These are phyloP conservation scores for Drosophila ambigua DNA, from an alignment of 1,140 invertebrate species.

Conservation along the genomic window DNA sequence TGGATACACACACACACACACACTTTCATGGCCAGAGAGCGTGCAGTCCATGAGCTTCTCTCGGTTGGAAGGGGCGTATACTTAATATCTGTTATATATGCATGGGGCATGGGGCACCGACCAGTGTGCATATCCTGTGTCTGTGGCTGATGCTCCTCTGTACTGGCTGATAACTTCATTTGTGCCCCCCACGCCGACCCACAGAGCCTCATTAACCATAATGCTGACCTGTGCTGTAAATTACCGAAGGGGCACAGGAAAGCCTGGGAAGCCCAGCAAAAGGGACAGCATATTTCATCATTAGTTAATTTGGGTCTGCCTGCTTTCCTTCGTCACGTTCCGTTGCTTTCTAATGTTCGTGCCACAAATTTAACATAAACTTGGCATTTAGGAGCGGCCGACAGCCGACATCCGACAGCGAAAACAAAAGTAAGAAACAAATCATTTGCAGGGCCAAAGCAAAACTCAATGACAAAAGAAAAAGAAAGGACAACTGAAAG, in stretches of 20 bases:
- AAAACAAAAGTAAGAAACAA: slow-evolving; percentile 72
- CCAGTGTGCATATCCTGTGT: slow-evolving; percentile 10
- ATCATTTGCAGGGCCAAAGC: slow-evolving; percentile 63
- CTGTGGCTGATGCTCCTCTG: background rate
- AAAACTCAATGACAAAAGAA: slow-evolving; percentile 23
- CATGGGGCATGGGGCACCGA: background rate
- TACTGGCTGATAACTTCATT: slow-evolving; percentile 58
- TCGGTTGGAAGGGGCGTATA: slow-evolving; percentile 43
- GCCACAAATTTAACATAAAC: slow-evolving; percentile 66
- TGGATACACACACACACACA: slow-evolving; percentile 33
- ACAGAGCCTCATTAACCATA: slow-evolving; percentile 45
- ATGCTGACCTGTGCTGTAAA: slow-evolving; percentile 67
- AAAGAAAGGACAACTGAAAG: slow-evolving; percentile 67
- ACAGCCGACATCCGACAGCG: slow-evolving; percentile 13
- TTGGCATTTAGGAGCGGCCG: slow-evolving; percentile 63
- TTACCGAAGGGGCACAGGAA: slow-evolving; percentile 18
- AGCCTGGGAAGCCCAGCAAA: background rate
- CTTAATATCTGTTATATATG: slow-evolving; percentile 63
- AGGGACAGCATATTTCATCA: slow-evolving; percentile 59
- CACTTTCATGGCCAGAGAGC: slow-evolving; percentile 1
- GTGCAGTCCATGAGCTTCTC: slow-evolving; percentile 2
- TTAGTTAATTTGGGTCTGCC: slow-evolving; percentile 70
- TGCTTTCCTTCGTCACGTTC: background rate
- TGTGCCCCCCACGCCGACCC: slow-evolving; percentile 19
- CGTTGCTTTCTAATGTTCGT: background rate